Evolutionary conservation across 2,888 invertebrate species (phyloP).

Genomic region (Acrobasis repandana): DNA sequence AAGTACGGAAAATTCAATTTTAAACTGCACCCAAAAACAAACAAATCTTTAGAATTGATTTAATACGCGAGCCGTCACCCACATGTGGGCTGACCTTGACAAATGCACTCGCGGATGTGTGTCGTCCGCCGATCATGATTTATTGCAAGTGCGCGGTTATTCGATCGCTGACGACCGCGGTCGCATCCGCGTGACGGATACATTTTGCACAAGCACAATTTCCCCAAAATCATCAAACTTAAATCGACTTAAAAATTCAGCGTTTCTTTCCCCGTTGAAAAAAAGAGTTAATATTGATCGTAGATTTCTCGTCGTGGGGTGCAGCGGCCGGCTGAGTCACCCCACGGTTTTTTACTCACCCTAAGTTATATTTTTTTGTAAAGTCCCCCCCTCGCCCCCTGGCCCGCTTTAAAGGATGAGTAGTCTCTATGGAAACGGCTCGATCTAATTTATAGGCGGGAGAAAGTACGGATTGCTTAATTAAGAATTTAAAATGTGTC

Average conservation of each 20-base stretch:
- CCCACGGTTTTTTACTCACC: constrained; percentile 84
- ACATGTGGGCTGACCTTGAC: constrained; percentile 72
- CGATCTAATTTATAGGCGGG: constrained; percentile 83
- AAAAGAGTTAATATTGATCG: constrained; percentile 85
- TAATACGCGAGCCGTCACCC: constrained; percentile 48
- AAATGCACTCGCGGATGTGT: constrained; percentile 43
- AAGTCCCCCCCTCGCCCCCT: constrained; percentile 70
- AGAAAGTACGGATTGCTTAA: constrained; percentile 83
- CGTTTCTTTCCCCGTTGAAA: constrained; percentile 72
- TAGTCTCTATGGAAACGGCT: constrained; percentile 83
- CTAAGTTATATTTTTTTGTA: constrained; percentile 83
- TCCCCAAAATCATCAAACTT: constrained; percentile 43
- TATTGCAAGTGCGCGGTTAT: constrained; percentile 50
- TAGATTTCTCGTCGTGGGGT: constrained; percentile 82
- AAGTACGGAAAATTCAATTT: too few species aligned
- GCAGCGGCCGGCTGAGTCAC: constrained; percentile 84
- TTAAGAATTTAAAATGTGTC: constrained; percentile 82
- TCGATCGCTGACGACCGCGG: constrained; percentile 28
- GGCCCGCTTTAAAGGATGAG: constrained; percentile 83
- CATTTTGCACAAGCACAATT: constrained; percentile 50
- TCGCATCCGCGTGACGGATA: constrained; percentile 43
- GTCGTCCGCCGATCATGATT: constrained; percentile 50
- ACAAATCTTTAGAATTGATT: constrained; percentile 25
- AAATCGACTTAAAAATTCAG: constrained; percentile 79
- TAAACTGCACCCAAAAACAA: constrained; percentile 15